Conservation (phyloP, 2,888 invertebrate genomes). For the Acrobasis suavella region DNA sequence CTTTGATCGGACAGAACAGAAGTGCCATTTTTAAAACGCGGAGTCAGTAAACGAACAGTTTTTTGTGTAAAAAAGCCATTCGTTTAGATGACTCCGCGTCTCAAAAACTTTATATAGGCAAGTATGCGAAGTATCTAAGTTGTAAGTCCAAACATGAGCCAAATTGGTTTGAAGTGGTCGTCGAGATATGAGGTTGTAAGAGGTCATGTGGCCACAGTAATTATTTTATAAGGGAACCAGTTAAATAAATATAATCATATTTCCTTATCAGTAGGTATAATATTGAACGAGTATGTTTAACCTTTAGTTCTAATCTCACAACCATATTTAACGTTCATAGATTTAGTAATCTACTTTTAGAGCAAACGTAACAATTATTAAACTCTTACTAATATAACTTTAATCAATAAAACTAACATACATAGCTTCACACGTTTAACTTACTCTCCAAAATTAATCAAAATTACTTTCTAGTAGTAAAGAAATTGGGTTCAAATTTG, state of each 20-base stretch:
- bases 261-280: not conserved
- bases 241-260: not conserved
- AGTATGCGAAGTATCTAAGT: too few relatives aligned
- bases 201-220: not conserved
- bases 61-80: too few relatives aligned
- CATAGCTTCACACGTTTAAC: constrained; percentile 44
- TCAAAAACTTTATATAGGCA: too few relatives aligned
- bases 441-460: not conserved
- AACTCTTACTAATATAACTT: constrained; percentile 30
- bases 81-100: too few relatives aligned
- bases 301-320: not conserved
- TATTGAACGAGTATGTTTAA: not conserved
- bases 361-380: constrained; percentile 19
- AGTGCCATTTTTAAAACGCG: too few relatives aligned
- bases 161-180: too few relatives aligned
- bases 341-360: constrained; percentile 3
- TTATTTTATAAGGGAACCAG: not conserved
- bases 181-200: too few relatives aligned
- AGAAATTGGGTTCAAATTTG: constrained; percentile 8
- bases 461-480: not conserved
- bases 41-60: too few relatives aligned
- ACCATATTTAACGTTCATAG: constrained; percentile 36
- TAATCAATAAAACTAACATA: constrained; percentile 40
- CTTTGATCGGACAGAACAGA: too few relatives aligned
- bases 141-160: too few relatives aligned